A percentile compares a stretch with the other conserved stretches of the same genome.
phyloP scores from a whole-genome alignment of 2,113 vertebrate species.

The Andinoacara biseriatus region DNA sequence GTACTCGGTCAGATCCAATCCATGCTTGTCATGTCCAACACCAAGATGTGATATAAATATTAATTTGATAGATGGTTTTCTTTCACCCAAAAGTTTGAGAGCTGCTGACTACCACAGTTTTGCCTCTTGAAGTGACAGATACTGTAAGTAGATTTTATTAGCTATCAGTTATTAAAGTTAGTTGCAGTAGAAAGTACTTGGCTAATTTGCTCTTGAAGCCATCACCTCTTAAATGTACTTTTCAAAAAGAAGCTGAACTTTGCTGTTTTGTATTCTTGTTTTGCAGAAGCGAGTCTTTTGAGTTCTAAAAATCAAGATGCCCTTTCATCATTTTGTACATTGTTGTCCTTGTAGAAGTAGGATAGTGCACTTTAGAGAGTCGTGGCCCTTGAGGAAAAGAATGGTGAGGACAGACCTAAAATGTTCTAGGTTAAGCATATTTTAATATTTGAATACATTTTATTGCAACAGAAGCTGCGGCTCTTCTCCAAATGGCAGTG shows the following conservation, averaged over 20 bases:
- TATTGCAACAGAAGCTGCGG: slow-evolving; percentile 1
- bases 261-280: background rate
- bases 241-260: background rate
- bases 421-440: slow-evolving; percentile 27
- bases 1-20: background rate
- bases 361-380: slow-evolving; percentile 14
- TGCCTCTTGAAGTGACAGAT: background rate
- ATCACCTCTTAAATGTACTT: background rate
- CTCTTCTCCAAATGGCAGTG: slow-evolving; percentile 10
- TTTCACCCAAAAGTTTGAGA: background rate
- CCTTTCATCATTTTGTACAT: background rate
- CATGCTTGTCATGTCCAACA: background rate
- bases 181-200: background rate
- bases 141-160: background rate
- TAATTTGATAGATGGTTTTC: background rate
- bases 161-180: background rate
- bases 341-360: background rate
- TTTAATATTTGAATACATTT: slow-evolving; percentile 43
- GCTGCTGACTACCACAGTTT: background rate
- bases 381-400: background rate
- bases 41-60: background rate
- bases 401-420: slow-evolving; percentile 7
- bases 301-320: background rate
- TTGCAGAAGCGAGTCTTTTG: background rate
- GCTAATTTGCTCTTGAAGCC: background rate